These are phyloP conservation scores for Epinephelus lanceolatus DNA, from an alignment of 2,113 vertebrate genomes.

Conservation along the genomic window DNA sequence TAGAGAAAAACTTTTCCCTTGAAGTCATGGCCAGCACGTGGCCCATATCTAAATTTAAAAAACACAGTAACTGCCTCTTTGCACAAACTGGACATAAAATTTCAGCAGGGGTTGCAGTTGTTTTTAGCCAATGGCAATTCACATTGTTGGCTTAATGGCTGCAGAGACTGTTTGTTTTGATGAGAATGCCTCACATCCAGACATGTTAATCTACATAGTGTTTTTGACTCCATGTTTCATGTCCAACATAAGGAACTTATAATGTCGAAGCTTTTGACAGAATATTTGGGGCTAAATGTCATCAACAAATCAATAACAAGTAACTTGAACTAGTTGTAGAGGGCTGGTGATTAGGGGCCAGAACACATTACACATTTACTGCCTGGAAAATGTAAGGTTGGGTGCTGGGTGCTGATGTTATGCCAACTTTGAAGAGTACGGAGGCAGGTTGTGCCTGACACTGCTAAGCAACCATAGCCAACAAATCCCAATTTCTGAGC, in stretches of 20 bases:
- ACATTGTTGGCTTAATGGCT: conserved; percentile 12
- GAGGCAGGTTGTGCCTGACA: no score
- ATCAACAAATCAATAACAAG: neutral
- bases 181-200: neutral
- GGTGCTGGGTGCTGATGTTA: no score
- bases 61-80: conserved; percentile 23
- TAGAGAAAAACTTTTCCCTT: neutral
- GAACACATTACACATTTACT: neutral
- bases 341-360: neutral
- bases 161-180: conserved; percentile 18
- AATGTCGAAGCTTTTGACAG: neutral
- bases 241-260: neutral
- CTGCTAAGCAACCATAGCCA: no score
- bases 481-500: no score
- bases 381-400: no score
- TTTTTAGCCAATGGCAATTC: conserved; percentile 1
- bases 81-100: conserved; percentile 9
- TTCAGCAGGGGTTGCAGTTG: conserved; percentile 7
- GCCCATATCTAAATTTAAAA: conserved; percentile 6
- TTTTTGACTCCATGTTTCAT: neutral
- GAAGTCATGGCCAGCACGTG: conserved; percentile 13
- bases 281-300: neutral
- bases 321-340: neutral
- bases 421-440: no score
- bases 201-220: neutral